Conservation (phyloP, 1,140 invertebrate genomes). For the Euura lappo region DNA sequence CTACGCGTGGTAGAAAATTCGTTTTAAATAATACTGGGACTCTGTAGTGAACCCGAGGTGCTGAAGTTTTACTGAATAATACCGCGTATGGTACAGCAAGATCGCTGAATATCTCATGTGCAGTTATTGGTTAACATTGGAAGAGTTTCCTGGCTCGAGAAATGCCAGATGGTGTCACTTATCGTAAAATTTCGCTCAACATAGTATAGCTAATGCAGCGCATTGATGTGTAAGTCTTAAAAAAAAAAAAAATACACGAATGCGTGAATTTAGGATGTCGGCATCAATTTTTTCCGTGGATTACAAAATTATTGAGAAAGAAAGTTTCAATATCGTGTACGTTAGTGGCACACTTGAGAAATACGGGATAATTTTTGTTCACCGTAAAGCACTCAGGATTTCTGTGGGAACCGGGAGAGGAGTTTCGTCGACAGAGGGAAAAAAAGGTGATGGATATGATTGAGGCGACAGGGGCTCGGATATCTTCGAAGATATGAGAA, state of each 20-base stretch:
- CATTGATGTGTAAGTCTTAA: not conserved
- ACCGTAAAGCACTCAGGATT: too few species aligned
- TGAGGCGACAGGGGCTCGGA: not conserved
- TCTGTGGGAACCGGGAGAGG: not conserved
- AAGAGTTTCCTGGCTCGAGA: not conserved
- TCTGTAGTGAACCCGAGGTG: too few species aligned
- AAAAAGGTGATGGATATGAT: conserved; percentile 11
- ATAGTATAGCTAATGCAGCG: conserved; percentile 15
- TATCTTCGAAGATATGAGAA: conserved; percentile 11
- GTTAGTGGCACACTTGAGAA: too few species aligned
- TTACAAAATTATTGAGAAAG: not conserved
- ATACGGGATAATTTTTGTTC: too few species aligned
- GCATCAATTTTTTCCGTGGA: not conserved
- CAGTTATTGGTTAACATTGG: not conserved
- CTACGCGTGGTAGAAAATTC: too few species aligned
- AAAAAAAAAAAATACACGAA: not conserved
- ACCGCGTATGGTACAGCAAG: not conserved
- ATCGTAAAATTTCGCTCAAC: conserved; percentile 32
- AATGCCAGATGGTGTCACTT: conserved; percentile 19
- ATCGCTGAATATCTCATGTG: not conserved
- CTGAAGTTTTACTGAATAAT: too few species aligned
- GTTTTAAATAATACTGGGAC: too few species aligned
- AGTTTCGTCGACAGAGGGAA: not conserved
- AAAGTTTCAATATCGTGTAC: too few species aligned
- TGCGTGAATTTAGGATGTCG: not conserved